A percentile compares a stretch with the other conserved stretches of the same genome.
Evolutionary conservation across 2,113 vertebrate genomes (phyloP).

Genomic region (Callochromis pleurospilus): DNA sequence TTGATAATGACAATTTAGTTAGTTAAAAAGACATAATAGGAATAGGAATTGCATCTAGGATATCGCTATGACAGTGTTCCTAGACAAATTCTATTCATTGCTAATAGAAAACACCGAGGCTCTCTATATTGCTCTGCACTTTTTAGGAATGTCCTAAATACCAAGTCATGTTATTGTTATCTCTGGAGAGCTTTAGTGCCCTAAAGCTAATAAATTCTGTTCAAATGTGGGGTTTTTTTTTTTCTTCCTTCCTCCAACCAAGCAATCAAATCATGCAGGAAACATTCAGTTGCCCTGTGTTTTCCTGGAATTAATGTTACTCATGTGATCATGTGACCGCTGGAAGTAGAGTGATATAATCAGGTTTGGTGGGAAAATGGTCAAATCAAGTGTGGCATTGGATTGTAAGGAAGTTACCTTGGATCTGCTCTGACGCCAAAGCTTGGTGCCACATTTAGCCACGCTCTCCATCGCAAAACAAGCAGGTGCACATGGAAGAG

Average conservation of each 20-base stretch:
- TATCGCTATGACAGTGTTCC: neutral
- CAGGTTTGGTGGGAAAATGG: neutral
- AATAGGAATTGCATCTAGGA: accelerated
- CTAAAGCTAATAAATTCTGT: neutral
- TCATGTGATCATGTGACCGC: neutral
- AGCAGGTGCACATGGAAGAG: neutral
- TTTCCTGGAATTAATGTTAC: neutral
- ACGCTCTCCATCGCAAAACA: neutral
- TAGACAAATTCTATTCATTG: neutral
- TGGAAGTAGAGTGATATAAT: neutral
- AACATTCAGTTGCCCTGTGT: neutral
- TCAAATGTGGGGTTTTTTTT: neutral
- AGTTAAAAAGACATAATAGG: neutral
- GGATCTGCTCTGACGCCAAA: neutral
- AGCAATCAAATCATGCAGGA: neutral
- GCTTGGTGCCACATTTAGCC: neutral
- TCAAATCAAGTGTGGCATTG: neutral
- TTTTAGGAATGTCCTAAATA: neutral
- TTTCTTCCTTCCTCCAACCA: neutral
- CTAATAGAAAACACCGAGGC: neutral
- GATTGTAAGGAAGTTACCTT: neutral
- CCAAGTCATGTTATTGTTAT: neutral
- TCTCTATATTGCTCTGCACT: neutral
- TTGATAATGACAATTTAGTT: accelerated
- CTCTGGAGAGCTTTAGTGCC: neutral